Conservation (phyloP, 2,888 invertebrate species). For the Malachius bipustulatus region DNA sequence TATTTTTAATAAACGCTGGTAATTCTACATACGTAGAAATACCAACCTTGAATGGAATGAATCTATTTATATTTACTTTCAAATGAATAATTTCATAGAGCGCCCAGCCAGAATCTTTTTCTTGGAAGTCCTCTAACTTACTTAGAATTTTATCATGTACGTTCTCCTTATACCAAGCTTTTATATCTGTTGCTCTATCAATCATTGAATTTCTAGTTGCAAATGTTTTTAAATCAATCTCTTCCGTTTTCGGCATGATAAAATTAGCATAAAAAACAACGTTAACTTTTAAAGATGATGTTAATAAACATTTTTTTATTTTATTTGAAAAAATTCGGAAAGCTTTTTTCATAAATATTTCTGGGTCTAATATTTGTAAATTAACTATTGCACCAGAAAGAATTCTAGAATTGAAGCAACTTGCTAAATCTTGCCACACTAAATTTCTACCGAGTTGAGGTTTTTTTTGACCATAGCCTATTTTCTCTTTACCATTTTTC, state of each 20-base stretch:
- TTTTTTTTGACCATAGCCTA: no score
- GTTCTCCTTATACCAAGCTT: neutral
- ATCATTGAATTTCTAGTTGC: neutral
- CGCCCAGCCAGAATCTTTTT: constrained; percentile 19
- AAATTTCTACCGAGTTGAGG: no score
- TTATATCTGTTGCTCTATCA: neutral
- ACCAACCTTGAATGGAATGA: constrained; percentile 14
- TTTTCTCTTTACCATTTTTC: no score
- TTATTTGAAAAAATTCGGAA: neutral
- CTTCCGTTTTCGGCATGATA: neutral
- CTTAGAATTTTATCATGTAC: no score
- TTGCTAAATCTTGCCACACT: neutral
- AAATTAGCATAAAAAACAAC: neutral
- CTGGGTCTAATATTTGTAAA: neutral
- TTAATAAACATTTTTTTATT: neutral
- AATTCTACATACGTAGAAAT: constrained; percentile 22
- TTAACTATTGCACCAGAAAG: neutral
- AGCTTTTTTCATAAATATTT: neutral
- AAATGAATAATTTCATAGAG: constrained; percentile 14
- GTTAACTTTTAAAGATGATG: neutral
- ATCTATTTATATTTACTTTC: neutral
- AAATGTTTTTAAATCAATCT: neutral
- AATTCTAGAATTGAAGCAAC: neutral
- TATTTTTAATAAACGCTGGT: constrained; percentile 17
- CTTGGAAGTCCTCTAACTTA: constrained; percentile 22